Percentiles rank a stretch among this genome's conserved stretches.
Conservation (phyloP, 2,113 vertebrate species). For the Serilophus lunatus region DNA sequence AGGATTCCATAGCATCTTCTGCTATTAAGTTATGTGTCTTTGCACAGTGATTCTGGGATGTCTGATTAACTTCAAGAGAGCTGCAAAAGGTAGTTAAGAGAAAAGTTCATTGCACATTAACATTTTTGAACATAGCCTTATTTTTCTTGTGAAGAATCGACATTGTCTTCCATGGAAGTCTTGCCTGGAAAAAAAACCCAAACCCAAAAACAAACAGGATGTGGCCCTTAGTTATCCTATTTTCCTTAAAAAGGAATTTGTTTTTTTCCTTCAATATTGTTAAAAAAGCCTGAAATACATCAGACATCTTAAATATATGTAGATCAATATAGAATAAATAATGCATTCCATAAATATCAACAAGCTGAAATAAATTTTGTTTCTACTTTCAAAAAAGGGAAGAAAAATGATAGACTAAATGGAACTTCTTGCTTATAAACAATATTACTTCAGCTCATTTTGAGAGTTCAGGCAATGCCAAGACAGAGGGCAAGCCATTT, state of each 20-base stretch:
- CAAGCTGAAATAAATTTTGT: neutral
- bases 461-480: neutral
- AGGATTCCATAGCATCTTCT: slow-evolving; percentile 3
- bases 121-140: neutral
- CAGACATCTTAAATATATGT: neutral
- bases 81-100: neutral
- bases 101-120: slow-evolving; percentile 1
- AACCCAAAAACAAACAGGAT: neutral
- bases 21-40: neutral
- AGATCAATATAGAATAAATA: neutral
- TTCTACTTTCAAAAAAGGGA: neutral
- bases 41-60: neutral
- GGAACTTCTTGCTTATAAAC: neutral
- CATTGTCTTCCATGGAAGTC: neutral
- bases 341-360: neutral
- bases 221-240: neutral
- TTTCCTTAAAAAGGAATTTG: neutral
- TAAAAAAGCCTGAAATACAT: neutral
- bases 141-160: neutral
- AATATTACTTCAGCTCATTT: neutral
- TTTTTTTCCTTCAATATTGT: neutral
- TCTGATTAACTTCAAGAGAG: slow-evolving; percentile 5
- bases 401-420: neutral
- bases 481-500: neutral
- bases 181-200: neutral